Evolutionary conservation across 2,888 invertebrate species (phyloP).

Genomic region (Crossocerus cetratus): DNA sequence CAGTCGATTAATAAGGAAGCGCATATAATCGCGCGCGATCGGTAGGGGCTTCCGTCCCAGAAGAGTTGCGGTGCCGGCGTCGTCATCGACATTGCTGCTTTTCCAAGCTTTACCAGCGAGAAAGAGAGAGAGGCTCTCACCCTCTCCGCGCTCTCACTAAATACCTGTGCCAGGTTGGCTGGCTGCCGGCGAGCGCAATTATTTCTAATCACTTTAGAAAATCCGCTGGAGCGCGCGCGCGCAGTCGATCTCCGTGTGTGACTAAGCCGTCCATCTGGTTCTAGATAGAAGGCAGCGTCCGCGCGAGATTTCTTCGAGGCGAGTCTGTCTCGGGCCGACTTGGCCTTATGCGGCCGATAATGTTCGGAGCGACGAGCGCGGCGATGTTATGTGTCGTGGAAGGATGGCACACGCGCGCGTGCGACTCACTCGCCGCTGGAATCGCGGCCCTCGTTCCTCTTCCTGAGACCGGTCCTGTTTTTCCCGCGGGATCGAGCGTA

Average conservation of each 20-base stretch:
- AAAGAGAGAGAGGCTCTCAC: no score
- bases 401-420: slow-evolving; percentile 4
- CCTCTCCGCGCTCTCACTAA: not conserved
- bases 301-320: slow-evolving; percentile 50
- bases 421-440: not conserved
- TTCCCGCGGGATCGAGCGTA: slow-evolving; percentile 65
- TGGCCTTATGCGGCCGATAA: slow-evolving; percentile 73
- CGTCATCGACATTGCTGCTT: no score
- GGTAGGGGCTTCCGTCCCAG: slow-evolving; percentile 22
- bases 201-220: slow-evolving; percentile 60
- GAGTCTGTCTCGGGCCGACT: slow-evolving; percentile 67
- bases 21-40: slow-evolving; percentile 2
- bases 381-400: slow-evolving; percentile 27
- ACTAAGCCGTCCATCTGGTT: slow-evolving; percentile 47
- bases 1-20: slow-evolving; percentile 38
- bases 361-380: slow-evolving; percentile 55
- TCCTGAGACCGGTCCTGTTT: slow-evolving; percentile 63
- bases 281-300: slow-evolving; percentile 17
- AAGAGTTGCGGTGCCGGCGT: not conserved
- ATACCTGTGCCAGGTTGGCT: not conserved
- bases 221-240: slow-evolving; percentile 26
- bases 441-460: slow-evolving; percentile 54
- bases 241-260: slow-evolving; percentile 30
- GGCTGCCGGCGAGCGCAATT: slow-evolving; percentile 39
- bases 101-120: no score